These are phyloP conservation scores for Penaeus japonicus DNA, from an alignment of 1,140 invertebrate species.

Conservation along the genomic window DNA sequence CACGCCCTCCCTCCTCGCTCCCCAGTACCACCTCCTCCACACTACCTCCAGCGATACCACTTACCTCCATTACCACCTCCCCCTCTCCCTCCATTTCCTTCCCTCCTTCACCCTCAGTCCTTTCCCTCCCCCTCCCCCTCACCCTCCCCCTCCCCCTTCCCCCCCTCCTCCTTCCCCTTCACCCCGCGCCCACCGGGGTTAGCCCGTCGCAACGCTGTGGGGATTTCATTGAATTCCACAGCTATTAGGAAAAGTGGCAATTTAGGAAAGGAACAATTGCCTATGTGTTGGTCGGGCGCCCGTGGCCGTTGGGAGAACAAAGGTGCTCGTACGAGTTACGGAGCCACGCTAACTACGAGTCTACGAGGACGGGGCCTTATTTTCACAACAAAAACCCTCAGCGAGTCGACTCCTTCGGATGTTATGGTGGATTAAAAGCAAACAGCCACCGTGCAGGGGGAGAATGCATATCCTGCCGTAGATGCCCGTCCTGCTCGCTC, in stretches of 20 bases:
- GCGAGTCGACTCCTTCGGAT: background rate
- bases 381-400: background rate
- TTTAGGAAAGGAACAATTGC: constrained; percentile 39
- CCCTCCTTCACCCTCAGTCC: background rate
- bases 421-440: constrained; percentile 31
- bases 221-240: constrained; percentile 44
- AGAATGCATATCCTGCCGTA: background rate
- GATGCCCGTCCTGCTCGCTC: background rate
- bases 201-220: background rate
- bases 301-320: background rate
- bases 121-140: background rate
- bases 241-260: constrained; percentile 48
- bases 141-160: background rate
- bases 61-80: background rate
- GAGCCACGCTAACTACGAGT: no score
- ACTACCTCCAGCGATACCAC: background rate
- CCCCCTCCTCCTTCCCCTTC: background rate
- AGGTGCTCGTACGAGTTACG: background rate
- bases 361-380: background rate
- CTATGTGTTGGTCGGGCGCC: constrained; percentile 36
- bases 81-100: background rate
- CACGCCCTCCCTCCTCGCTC: background rate
- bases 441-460: background rate
- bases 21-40: background rate
- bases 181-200: background rate